Percentiles rank a stretch among this genome's conserved stretches.
Evolutionary conservation across 2,888 invertebrate genomes (phyloP).

Genomic region (Elgonia sp.): DNA sequence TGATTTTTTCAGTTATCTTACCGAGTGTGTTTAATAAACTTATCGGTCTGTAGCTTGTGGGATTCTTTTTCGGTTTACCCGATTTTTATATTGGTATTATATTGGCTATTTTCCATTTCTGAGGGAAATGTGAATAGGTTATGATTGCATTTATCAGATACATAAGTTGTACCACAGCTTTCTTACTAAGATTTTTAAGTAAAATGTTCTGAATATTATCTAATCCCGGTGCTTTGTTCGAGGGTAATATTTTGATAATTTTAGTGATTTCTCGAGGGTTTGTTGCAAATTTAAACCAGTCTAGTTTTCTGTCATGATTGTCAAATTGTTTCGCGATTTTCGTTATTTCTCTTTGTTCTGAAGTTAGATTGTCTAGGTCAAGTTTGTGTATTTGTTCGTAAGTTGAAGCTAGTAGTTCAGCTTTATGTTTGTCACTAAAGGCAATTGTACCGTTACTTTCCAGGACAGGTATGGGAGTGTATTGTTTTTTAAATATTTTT

Average conservation of each 20-base stretch:
- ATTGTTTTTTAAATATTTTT: slow-evolving; percentile 63
- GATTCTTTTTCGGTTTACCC: slow-evolving; percentile 52
- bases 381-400: slow-evolving; percentile 68
- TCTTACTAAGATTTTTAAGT: slow-evolving; percentile 68
- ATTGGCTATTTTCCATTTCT: slow-evolving; percentile 66
- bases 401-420: slow-evolving; percentile 56
- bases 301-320: slow-evolving; percentile 13
- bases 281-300: slow-evolving; percentile 41
- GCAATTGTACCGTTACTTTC: slow-evolving; percentile 10
- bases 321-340: slow-evolving; percentile 1
- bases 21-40: slow-evolving; percentile 66
- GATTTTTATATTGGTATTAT: slow-evolving; percentile 68
- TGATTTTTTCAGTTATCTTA: slow-evolving; percentile 68
- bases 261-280: slow-evolving; percentile 41
- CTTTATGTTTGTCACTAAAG: slow-evolving; percentile 50
- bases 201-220: slow-evolving; percentile 68
- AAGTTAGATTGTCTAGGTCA: slow-evolving; percentile 20
- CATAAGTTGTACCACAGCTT: slow-evolving; percentile 51
- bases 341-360: slow-evolving; percentile 37
- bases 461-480: slow-evolving; percentile 39
- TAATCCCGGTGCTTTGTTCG: slow-evolving; percentile 65
- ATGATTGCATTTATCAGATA: slow-evolving; percentile 65
- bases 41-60: slow-evolving; percentile 74
- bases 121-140: slow-evolving; percentile 61
- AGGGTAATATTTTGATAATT: slow-evolving; percentile 48